Evolutionary conservation across 2,888 invertebrate genomes (phyloP).

Genomic region (Synergus itoensis): DNA sequence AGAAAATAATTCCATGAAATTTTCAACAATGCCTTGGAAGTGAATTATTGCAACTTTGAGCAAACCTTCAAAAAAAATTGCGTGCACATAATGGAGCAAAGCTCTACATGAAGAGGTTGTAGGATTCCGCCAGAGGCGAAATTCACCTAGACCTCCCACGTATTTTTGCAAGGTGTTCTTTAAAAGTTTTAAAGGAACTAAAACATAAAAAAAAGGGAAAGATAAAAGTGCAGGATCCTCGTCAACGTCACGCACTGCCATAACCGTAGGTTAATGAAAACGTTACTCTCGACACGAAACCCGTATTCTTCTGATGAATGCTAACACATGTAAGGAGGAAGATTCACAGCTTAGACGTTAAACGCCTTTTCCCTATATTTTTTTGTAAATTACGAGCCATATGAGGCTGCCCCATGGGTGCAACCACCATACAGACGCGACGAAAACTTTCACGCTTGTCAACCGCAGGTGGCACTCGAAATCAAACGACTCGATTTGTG

Average conservation of each 20-base stretch:
- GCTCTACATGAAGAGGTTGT: slow-evolving; percentile 25
- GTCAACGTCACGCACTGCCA: slow-evolving; percentile 54
- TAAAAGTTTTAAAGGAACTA: slow-evolving; percentile 11
- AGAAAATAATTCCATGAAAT: no score
- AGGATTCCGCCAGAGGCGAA: slow-evolving; percentile 6
- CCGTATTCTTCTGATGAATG: slow-evolving; percentile 46
- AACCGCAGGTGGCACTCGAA: slow-evolving; percentile 40
- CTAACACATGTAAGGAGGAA: slow-evolving; percentile 7
- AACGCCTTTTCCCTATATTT: slow-evolving; percentile 16
- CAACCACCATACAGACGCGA: slow-evolving; percentile 16
- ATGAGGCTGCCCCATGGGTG: neutral
- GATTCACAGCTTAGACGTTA: slow-evolving; percentile 23
- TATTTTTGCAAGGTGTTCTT: slow-evolving; percentile 35
- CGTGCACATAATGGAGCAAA: slow-evolving; percentile 26
- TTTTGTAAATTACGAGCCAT: neutral
- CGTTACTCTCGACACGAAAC: slow-evolving; percentile 54
- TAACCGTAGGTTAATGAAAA: slow-evolving; percentile 58
- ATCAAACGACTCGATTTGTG: slow-evolving; percentile 15
- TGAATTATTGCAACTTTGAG: neutral
- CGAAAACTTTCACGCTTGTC: slow-evolving; percentile 42
- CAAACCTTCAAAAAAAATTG: slow-evolving; percentile 7
- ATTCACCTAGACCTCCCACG: slow-evolving; percentile 23
- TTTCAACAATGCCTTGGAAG: no score
- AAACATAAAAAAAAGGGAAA: neutral
- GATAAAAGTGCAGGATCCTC: slow-evolving; percentile 51